Conservation (phyloP, 1,140 invertebrate species). For the Pseudomyrmex gracilis region DNA sequence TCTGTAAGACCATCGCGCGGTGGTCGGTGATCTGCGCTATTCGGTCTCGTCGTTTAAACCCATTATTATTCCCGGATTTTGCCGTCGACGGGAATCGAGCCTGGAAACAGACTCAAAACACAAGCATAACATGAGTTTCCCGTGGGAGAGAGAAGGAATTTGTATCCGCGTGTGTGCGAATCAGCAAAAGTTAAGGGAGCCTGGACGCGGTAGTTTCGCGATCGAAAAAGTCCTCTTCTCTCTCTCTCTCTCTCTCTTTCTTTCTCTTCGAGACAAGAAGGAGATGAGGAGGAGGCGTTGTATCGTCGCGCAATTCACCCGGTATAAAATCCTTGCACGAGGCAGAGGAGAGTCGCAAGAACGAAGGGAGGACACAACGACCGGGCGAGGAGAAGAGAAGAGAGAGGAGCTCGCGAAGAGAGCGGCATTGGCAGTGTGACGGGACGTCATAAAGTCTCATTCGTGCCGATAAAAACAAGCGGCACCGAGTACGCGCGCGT, state of each 20-base stretch:
- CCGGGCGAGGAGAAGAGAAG: not conserved
- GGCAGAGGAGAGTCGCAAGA: not conserved
- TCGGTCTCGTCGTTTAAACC: not conserved
- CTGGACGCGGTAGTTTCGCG: constrained; percentile 25
- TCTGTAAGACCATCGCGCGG: too few relatives aligned
- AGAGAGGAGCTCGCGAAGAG: constrained; percentile 17
- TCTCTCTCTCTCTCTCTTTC: too few relatives aligned
- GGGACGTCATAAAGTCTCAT: constrained; percentile 76
- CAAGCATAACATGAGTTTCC: constrained; percentile 60
- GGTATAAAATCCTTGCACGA: constrained; percentile 47
- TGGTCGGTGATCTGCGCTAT: too few relatives aligned
- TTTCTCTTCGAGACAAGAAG: not conserved
- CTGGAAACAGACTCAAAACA: constrained; percentile 41
- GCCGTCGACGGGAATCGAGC: not conserved
- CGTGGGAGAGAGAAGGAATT: not conserved
- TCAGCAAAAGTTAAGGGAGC: constrained; percentile 40
- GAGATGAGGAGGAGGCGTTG: not conserved
- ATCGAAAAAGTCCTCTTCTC: constrained; percentile 28
- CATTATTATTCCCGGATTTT: constrained; percentile 24
- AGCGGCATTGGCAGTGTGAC: constrained; percentile 57
- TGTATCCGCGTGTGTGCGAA: constrained; percentile 11
- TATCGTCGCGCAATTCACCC: constrained; percentile 19
- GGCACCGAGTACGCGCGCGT: constrained; percentile 69
- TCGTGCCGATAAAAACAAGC: constrained; percentile 77
- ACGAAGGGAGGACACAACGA: too few relatives aligned